These are phyloP conservation scores for Ciconia stormi DNA, from an alignment of 2,113 vertebrate species.

Conservation along the genomic window DNA sequence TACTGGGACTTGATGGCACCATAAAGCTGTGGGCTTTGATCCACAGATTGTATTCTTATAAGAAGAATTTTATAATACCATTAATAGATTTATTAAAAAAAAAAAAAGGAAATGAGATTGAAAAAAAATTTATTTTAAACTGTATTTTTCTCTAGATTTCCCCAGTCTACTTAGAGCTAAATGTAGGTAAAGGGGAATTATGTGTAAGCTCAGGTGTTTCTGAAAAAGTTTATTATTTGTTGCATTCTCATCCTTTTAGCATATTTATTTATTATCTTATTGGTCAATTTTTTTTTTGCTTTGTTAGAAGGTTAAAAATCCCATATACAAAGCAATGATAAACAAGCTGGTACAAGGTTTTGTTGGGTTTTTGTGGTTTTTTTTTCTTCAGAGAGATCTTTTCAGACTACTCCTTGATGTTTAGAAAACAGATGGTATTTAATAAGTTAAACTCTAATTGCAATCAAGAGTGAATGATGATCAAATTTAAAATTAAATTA, in stretches of 20 bases:
- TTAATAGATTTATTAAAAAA: not conserved
- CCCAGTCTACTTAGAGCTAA: not conserved
- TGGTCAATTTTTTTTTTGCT: not conserved
- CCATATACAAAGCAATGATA: constrained; percentile 30
- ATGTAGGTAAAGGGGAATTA: not conserved
- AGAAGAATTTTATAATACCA: not conserved
- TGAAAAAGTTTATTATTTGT: not conserved
- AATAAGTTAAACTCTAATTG: constrained; percentile 62
- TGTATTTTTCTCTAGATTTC: not conserved
- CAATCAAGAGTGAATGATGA: constrained; percentile 66
- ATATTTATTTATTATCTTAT: constrained; percentile 25
- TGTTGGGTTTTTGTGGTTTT: not conserved
- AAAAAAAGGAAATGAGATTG: not conserved
- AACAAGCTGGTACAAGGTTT: constrained; percentile 21
- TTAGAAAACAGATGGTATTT: constrained; percentile 68
- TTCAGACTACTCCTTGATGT: constrained; percentile 41
- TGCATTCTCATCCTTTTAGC: not conserved
- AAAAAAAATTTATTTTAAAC: not conserved
- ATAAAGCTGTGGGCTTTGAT: not conserved
- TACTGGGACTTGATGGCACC: not conserved
- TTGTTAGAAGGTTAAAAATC: constrained; percentile 57
- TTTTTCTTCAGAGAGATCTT: constrained; percentile 39
- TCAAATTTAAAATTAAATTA: constrained; percentile 72
- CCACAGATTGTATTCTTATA: not conserved
- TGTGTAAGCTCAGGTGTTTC: not conserved